phyloP scores from a whole-genome alignment of 2,797 vertebrate genomes.

The Coranthus polyacanthus region DNA sequence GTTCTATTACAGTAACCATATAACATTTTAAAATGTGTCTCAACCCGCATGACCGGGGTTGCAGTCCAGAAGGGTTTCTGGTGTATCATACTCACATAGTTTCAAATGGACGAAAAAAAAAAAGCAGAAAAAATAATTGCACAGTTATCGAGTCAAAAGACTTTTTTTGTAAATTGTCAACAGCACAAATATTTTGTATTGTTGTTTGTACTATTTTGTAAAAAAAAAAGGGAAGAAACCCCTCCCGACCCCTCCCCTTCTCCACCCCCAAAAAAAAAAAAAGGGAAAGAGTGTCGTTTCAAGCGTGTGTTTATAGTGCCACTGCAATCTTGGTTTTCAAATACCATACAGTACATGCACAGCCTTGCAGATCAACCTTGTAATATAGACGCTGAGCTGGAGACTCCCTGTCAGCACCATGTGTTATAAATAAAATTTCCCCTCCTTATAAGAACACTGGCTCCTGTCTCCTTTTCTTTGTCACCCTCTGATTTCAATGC shows the following conservation, averaged over 20 bases:
- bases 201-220: slow-evolving; percentile 99
- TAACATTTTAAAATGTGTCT: slow-evolving; percentile 82
- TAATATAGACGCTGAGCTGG: slow-evolving; percentile 88
- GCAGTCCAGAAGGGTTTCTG: slow-evolving; percentile 84
- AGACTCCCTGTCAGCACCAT: slow-evolving; percentile 85
- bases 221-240: slow-evolving; percentile 74
- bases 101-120: slow-evolving; percentile 69
- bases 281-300: slow-evolving; percentile 86
- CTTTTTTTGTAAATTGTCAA: slow-evolving; percentile 95
- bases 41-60: slow-evolving; percentile 91
- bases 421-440: slow-evolving; percentile 94
- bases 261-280: slow-evolving; percentile 52
- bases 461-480: slow-evolving; percentile 64
- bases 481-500: slow-evolving; percentile 23
- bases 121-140: slow-evolving; percentile 78
- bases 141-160: slow-evolving; percentile 84
- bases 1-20: slow-evolving; percentile 83
- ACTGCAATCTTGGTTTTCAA: slow-evolving; percentile 89
- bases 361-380: slow-evolving; percentile 90
- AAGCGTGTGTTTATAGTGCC: slow-evolving; percentile 92
- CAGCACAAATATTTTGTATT: slow-evolving; percentile 99
- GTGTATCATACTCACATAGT: slow-evolving; percentile 84
- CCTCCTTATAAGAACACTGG: slow-evolving; percentile 83
- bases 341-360: slow-evolving; percentile 85
- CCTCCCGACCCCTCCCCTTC: too few relatives aligned